Evolutionary conservation across 2,888 invertebrate genomes (phyloP).

Genomic region (Seira musarum): DNA sequence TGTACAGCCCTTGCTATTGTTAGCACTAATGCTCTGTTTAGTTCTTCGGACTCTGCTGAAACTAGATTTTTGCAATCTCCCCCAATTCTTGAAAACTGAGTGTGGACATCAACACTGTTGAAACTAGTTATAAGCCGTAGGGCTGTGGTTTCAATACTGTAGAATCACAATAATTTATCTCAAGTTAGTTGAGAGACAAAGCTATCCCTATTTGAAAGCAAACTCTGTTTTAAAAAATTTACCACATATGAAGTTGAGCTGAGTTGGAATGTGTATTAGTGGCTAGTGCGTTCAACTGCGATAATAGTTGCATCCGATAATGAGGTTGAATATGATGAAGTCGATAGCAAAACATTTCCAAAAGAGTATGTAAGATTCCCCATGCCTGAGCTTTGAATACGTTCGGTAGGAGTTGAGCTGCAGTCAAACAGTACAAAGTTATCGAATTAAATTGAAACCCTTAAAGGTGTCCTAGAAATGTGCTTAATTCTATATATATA

Average conservation of each 20-base stretch:
- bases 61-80: slow-evolving; percentile 93
- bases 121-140: slow-evolving; percentile 88
- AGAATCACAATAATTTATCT: slow-evolving; percentile 6
- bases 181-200: background rate
- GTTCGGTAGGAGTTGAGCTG: slow-evolving; percentile 89
- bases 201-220: background rate
- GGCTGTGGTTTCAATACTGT: slow-evolving; percentile 89
- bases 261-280: slow-evolving; percentile 92
- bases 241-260: slow-evolving; percentile 94
- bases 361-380: slow-evolving; percentile 94
- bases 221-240: slow-evolving; percentile 68
- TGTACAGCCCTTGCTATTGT: slow-evolving; percentile 95
- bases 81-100: slow-evolving; percentile 92
- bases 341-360: slow-evolving; percentile 97
- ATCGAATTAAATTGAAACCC: slow-evolving; percentile 3
- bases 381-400: slow-evolving; percentile 93
- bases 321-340: slow-evolving; percentile 97
- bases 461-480: background rate
- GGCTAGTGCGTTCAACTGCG: slow-evolving; percentile 91
- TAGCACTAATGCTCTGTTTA: slow-evolving; percentile 93
- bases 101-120: slow-evolving; percentile 95
- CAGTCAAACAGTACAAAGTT: slow-evolving; percentile 54
- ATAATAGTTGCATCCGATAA: slow-evolving; percentile 92
- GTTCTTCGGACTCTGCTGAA: slow-evolving; percentile 94
- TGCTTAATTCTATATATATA: no score